These are phyloP conservation scores for Paramisgurnus dabryanus DNA, from an alignment of 2,113 vertebrate species.

Conservation along the genomic window DNA sequence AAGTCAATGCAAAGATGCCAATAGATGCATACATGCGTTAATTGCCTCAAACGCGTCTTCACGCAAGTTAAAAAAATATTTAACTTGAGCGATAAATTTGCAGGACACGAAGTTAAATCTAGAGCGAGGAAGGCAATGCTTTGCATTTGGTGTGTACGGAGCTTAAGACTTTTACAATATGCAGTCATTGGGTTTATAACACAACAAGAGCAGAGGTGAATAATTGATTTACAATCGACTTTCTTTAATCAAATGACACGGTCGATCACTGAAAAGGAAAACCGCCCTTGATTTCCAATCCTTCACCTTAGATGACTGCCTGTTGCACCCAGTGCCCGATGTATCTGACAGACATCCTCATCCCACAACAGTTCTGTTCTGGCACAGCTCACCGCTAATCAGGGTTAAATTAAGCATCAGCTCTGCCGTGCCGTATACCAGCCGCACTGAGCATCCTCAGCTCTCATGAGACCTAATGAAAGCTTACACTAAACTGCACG, in stretches of 20 bases:
- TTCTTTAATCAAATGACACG: conserved; percentile 1
- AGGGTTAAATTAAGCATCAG: conserved; percentile 46
- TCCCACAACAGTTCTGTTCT: conserved; percentile 22
- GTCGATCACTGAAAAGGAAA: not conserved
- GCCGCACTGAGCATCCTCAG: conserved; percentile 3
- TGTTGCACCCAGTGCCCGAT: conserved; percentile 13
- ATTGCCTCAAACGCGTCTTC: too few relatives aligned
- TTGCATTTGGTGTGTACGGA: too few relatives aligned
- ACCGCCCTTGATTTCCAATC: not conserved
- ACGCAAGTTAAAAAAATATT: too few relatives aligned
- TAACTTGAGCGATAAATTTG: too few relatives aligned
- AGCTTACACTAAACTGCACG: conserved; percentile 37
- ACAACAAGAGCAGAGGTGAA: not conserved
- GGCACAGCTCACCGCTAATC: conserved; percentile 17
- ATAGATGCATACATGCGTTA: too few relatives aligned
- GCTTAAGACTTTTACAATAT: too few relatives aligned
- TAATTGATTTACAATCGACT: not conserved
- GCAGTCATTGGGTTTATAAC: too few relatives aligned
- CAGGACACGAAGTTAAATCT: too few relatives aligned
- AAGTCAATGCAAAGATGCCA: too few relatives aligned
- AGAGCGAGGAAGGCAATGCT: too few relatives aligned
- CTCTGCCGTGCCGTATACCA: not conserved
- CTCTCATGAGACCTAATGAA: conserved; percentile 17
- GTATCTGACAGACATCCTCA: conserved; percentile 17
- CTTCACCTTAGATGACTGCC: conserved; percentile 30